Evolutionary conservation across 2,888 invertebrate species (phyloP).

Genomic region (Branchellion lobata): DNA sequence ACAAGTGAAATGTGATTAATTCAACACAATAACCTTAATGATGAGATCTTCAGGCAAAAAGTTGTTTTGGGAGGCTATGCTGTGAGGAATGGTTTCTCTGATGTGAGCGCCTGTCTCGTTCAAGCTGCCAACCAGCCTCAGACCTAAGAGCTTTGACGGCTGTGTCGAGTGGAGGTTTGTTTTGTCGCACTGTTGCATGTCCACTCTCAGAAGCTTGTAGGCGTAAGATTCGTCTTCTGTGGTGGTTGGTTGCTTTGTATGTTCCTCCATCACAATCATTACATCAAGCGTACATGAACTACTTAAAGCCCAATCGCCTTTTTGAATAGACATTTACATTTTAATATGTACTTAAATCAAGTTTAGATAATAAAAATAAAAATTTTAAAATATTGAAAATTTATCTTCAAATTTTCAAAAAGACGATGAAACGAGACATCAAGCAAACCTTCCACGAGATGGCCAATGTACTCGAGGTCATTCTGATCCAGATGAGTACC

Average conservation of each 20-base stretch:
- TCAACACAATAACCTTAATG: conserved; percentile 83
- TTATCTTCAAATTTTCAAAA: too few species aligned
- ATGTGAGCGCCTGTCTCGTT: conserved; percentile 94
- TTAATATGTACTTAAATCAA: too few species aligned
- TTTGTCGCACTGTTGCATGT: background rate
- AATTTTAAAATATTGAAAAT: too few species aligned
- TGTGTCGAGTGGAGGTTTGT: background rate
- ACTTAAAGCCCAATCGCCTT: too few species aligned
- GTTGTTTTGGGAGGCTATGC: conserved; percentile 73
- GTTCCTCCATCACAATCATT: background rate
- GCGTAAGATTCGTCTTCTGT: background rate
- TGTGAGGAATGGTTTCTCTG: conserved; percentile 88
- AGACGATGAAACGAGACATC: too few species aligned
- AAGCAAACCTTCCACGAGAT: too few species aligned
- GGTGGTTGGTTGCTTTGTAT: background rate
- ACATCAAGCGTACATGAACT: too few species aligned
- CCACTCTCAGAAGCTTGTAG: background rate
- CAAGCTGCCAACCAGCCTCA: conserved; percentile 89
- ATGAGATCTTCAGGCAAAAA: conserved; percentile 91
- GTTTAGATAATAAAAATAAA: too few species aligned
- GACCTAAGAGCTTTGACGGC: conserved; percentile 76
- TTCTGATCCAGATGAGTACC: too few species aligned
- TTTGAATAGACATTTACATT: too few species aligned
- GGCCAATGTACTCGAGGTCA: too few species aligned
- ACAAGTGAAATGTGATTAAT: too few species aligned